Evolutionary conservation across 2,888 invertebrate species (phyloP), one percentile per base, ranked within the genome.

Genomic region (Drosophila histrio): DNA sequence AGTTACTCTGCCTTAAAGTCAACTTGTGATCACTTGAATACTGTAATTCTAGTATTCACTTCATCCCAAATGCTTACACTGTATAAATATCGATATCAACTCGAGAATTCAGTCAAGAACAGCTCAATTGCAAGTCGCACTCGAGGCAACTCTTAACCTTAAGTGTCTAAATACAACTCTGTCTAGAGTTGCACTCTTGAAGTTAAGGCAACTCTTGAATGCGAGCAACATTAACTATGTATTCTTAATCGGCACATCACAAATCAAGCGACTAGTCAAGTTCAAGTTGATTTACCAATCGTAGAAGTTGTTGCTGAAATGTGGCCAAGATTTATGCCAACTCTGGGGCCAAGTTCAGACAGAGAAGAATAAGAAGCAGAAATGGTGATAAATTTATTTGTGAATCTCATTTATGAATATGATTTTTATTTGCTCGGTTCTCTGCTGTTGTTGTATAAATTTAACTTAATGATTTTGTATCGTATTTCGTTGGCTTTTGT

Each of bases 91-190:
- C 50, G 30, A 50, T 21, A 58, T 13, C 30, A 22, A 30, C 22
- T 46, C 15, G 8, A 57, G 57, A 11, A 38, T 22, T n/a, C 6
- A 38, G 28, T 69, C 34, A 59, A 72, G 54, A 62, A 47, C 63
- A 63, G 70, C 76, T 72, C 70, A 69, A 75, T 72, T 58, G 50
- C 70, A 69, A 59, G 34, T 15, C n/a, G 49, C 39, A 57, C 57
- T 74, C 39, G 32, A 62, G 36, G 32, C 26, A 57, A 7, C 70
- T 57, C 77, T 71, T 70, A 70, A 64, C 72, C 72, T 70, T 56
- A 71, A 72, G 54, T 76, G 77, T 59, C 71, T 43, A 30, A 52
- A 41, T 50, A 36, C 32, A 43, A 17, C 30, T 36, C 41, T 28
- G 19, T 22, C 36, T 34, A 24, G 24, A 43, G 47, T 47, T 54